Conservation (phyloP, 2,797 vertebrate genomes). For the Cyclura pinguis region DNA sequence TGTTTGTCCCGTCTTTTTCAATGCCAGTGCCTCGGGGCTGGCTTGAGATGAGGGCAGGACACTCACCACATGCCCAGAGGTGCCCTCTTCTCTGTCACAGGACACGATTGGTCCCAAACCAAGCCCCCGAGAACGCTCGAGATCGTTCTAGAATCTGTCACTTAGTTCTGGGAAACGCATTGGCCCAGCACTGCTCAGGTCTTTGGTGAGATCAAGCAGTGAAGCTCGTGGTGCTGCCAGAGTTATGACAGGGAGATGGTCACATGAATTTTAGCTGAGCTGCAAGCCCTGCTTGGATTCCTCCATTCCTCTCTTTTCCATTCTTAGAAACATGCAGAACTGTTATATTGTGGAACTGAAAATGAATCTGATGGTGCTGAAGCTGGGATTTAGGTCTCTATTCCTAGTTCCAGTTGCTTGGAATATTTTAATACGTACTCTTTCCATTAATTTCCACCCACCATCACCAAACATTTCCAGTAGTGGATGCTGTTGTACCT, state of each 20-base stretch:
- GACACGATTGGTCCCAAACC: not conserved
- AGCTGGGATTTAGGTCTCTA: not conserved
- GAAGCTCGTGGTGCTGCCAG: not conserved
- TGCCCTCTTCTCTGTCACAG: not conserved
- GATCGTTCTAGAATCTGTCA: constrained; percentile 21
- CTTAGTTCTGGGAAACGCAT: constrained; percentile 4
- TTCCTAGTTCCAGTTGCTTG: not conserved
- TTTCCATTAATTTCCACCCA: not conserved
- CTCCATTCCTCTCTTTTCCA: not conserved
- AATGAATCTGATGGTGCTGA: not conserved
- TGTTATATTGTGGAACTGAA: not conserved
- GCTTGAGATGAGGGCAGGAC: not conserved
- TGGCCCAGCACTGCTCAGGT: not conserved
- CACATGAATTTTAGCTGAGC: constrained; percentile 1
- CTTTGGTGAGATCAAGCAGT: constrained; percentile 4
- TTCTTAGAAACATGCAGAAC: not conserved
- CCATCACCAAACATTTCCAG: not conserved
- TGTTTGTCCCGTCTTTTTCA: not conserved
- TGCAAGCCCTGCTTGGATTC: not conserved
- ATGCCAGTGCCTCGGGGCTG: not conserved
- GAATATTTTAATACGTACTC: not conserved
- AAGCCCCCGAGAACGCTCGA: not conserved
- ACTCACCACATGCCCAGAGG: constrained; percentile 33
- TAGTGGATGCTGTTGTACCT: not conserved
- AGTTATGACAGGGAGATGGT: not conserved